Evolutionary conservation across 2,113 vertebrate genomes (phyloP).

Genomic region (Lucifuga dentata): DNA sequence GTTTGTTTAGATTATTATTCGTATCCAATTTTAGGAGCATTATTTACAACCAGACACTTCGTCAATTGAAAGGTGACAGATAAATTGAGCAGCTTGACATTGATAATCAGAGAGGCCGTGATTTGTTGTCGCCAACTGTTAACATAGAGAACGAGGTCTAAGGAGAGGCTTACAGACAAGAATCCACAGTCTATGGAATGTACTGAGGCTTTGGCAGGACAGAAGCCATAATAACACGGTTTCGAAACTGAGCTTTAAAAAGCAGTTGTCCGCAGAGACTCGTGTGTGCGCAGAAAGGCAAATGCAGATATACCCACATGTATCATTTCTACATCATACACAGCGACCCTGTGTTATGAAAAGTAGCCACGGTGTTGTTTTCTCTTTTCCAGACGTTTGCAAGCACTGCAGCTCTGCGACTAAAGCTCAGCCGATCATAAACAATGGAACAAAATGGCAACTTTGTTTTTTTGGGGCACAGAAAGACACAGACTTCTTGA

Average conservation of each 20-base stretch:
- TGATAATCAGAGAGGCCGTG: constrained; percentile 18
- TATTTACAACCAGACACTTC: no score
- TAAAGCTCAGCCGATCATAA: constrained; percentile 25
- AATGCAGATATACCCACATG: constrained; percentile 28
- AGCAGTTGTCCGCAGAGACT: constrained; percentile 70
- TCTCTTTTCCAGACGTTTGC: constrained; percentile 12
- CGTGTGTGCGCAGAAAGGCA: constrained; percentile 28
- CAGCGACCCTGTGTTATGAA: constrained; percentile 17
- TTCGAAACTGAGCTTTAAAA: constrained; percentile 88
- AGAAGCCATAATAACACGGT: constrained; percentile 79
- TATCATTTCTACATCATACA: constrained; percentile 15
- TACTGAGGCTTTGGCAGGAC: constrained; percentile 76
- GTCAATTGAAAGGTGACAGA: constrained; percentile 8
- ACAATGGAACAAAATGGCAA: constrained; percentile 60
- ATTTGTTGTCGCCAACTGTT: constrained; percentile 27
- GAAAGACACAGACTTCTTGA: constrained; percentile 28
- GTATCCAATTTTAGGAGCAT: no score
- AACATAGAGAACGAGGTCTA: constrained; percentile 37
- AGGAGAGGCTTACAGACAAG: constrained; percentile 61
- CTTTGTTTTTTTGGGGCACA: constrained; percentile 10
- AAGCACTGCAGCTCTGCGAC: constrained; percentile 38
- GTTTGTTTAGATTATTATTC: not conserved
- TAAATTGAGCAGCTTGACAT: constrained; percentile 11
- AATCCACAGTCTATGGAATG: constrained; percentile 75
- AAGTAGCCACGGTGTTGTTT: constrained; percentile 36